Base-by-base conservation (phyloP, 2,888 invertebrate species). In the Pristionchus entomophagus region DNA sequence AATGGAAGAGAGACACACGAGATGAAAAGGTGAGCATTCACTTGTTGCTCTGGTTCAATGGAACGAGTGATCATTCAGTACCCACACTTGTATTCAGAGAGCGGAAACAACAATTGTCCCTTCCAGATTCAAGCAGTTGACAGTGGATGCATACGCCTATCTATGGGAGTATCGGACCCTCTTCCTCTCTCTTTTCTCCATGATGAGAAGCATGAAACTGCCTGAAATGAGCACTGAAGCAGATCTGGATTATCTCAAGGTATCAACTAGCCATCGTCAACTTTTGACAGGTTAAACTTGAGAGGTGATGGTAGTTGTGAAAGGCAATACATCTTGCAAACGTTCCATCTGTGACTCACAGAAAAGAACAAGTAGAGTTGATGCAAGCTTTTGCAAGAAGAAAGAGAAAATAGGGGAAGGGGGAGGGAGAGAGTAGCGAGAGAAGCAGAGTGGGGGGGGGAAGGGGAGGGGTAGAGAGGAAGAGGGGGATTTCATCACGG, bases 191-290 rank as follows among this genome's bases (percentile, higher is more conserved):
- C 94, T 95, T 26, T 95, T 95, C 93, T 94, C 95, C 17, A 94
- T 95, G 94, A 95, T 95, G 95, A 92, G 95, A 78, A 94, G 95
- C 51, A 95, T 95, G 92, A 95, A 95, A 81, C 95, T 95, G 86
- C 95, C 95, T 2, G 95, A 95, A 91, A 93, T 95, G 84, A 95
- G 95, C 91, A 94, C 95, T 2, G 94, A 95, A 32, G 95, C 95
- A 56, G 95, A 95, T 92, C 94, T 95, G 45, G 94, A 95, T 85
- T 95, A 95, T 92, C 92, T 95, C 62, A 90, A 89, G 87, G 88
- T 88, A 69, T 45, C 45, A 45, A 10, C 8, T 10, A 45, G 45
- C 6, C 45, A 45, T 14, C 45, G 14, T 45, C 45, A 6, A 45
- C 14, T 45, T 45, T 14, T 45, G 14, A n/a, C n/a, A n/a, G n/a